Base-by-base conservation (phyloP, 2,888 invertebrate genomes). In the Cyrtodaria siliqua region DNA sequence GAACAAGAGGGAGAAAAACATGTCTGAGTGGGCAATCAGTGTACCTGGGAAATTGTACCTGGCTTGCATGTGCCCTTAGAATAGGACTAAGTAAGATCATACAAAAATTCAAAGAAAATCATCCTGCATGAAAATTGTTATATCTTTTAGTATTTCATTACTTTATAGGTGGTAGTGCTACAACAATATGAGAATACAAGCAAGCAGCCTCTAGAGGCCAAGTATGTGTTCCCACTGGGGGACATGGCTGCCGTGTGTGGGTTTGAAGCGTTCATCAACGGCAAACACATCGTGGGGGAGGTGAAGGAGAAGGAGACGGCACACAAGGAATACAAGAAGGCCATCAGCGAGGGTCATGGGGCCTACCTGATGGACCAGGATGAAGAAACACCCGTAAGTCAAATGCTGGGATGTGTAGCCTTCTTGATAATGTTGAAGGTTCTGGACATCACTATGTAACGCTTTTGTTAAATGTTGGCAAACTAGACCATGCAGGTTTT, bases 291-390 rank as follows among this genome's bases (percentile, higher is more conserved):
- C 16, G 85, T 93, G 2, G 93, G 93, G 14, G 88, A 91, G 68
- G 92, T 93, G 61, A 92, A 93, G 74, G 93, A 93, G 83, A 93
- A 93, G 72, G 90, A 93, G 71, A 83, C 82, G 20, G 93, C 93
- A 8, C 90, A 91, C 62, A 82, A 84, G 44, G 93, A 93, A 66
- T 93, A 93, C 83, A 89, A 88, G 75, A 86, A 93, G 73, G 93
- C 93, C 29, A 87, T 93, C 59, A 85, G 88, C 68, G 87, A 91
- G 71, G 93, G 93, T 14, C 93, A 93, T 80, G 93, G 93, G 6
- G 93, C 93, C 2, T 93, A 93, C 74, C 87, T 93, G n/a, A 93
- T 93, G 92, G 93, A 93, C 67, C 91, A 92, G 80, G 92, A 92
- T 81, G 91, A 93, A 76, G 92, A 92, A 69, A 89, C 90, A 24